Percentiles rank a stretch among this genome's conserved stretches.
These are phyloP conservation scores for Melieria omissa DNA, from an alignment of 2,888 invertebrate species.

Conservation along the genomic window DNA sequence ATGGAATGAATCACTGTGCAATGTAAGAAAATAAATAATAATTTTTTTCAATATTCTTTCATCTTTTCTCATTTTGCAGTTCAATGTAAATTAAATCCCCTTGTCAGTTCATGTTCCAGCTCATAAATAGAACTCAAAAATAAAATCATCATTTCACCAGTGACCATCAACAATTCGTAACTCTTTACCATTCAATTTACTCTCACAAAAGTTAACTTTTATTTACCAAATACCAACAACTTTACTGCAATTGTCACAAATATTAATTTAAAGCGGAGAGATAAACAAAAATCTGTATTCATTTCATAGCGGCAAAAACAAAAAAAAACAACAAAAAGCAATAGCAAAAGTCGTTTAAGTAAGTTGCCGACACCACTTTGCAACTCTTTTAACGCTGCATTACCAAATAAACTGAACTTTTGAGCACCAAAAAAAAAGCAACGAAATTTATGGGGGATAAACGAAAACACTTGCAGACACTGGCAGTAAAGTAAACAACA, in stretches of 20 bases:
- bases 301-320: neutral
- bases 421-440: constrained; percentile 35
- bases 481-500: neutral
- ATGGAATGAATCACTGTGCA: too few species aligned
- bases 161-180: neutral
- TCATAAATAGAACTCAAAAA: too few species aligned
- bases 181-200: neutral
- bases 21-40: too few species aligned
- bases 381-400: constrained; percentile 29
- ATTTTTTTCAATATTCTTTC: too few species aligned
- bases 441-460: neutral
- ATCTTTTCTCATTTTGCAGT: too few species aligned
- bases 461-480: neutral
- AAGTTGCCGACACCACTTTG: neutral
- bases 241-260: too few species aligned
- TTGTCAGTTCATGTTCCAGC: too few species aligned
- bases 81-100: too few species aligned
- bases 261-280: too few species aligned
- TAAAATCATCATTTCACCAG: too few species aligned
- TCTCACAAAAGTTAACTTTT: neutral
- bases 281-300: too few species aligned
- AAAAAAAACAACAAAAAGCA: neutral
- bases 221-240: too few species aligned
- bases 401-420: constrained; percentile 51
- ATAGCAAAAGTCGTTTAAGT: neutral